Evolutionary conservation across 2,113 vertebrate genomes (phyloP).

Genomic region (Pycnonotus jocosus): DNA sequence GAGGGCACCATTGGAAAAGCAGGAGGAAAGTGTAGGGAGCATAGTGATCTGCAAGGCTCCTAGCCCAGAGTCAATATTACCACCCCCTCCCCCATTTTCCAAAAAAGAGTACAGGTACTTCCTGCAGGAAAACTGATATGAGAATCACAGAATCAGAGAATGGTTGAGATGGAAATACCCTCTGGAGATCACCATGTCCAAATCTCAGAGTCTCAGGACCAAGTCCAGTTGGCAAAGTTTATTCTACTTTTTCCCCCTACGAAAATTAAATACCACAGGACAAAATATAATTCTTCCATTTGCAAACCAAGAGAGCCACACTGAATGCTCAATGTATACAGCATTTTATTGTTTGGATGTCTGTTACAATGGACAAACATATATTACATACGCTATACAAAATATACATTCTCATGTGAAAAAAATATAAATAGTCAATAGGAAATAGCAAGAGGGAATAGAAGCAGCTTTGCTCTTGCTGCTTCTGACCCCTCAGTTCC

Average conservation of each 20-base stretch:
- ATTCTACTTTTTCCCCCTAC: background rate
- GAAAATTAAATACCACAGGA: background rate
- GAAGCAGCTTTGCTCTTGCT: background rate
- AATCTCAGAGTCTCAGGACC: background rate
- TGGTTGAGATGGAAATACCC: background rate
- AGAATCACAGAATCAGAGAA: background rate
- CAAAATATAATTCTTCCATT: background rate
- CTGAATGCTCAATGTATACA: background rate
- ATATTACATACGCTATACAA: slow-evolving; percentile 76
- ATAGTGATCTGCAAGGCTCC: background rate
- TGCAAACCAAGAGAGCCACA: background rate
- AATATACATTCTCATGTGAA: slow-evolving; percentile 75
- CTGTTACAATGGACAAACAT: slow-evolving; percentile 69
- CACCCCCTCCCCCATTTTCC: fast-evolving
- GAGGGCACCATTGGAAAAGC: background rate
- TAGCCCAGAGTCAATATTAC: background rate
- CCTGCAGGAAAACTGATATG: background rate
- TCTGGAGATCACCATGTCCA: background rate
- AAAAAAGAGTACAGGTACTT: background rate
- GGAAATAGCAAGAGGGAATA: slow-evolving; percentile 40
- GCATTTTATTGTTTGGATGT: slow-evolving; percentile 69
- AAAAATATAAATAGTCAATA: slow-evolving; percentile 72
- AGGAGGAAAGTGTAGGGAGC: background rate
- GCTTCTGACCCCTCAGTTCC: background rate
- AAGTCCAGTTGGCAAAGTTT: background rate